Evolutionary conservation across 2,888 invertebrate species (phyloP), one percentile per base, ranked within the genome.

Genomic region (Phasia obesa): DNA sequence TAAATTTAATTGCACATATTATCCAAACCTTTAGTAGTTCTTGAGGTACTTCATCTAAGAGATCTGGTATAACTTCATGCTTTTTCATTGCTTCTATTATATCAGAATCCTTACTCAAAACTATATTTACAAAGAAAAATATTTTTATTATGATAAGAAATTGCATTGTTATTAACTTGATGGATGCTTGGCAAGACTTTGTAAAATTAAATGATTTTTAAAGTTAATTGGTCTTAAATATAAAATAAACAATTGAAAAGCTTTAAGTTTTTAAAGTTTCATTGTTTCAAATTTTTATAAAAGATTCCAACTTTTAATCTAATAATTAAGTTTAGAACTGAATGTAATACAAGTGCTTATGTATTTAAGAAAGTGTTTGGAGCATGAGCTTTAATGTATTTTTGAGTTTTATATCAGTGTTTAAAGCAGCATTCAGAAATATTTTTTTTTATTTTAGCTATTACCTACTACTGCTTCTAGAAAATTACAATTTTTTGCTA

Each of bases 61-160:
- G 84, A 76, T 88, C 87, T n/a, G 88, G 83, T 55, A 87, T 86
- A 25, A 88, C 85, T 81, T 69, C 64, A 25, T 87, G 78, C 9
- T 31, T 35, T 42, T 81, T 76, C 80, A 81, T 81, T 1, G 80
- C 80, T 38, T 64, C 57, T 3, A 23, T 64, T 19, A 81, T 81
- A 51, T 81, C 70, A 9, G 55, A 42, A 5, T 81, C 80, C 4
- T 70, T 42, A 0, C 23, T 69, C 4, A 64, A 44, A 13, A 47
- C 55, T 21, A 4, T 2, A 17, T 47, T 21, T 35, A 47, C 4
- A 64, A 74, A 55, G 7, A 55, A 15, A 44, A 4, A 21, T 17
- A 47, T 19, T 31, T 64, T 17, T 15, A 55, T 5, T 0, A 74
- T 38, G 1, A 44, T 11, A 53, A 44, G 1, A 5, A 44, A 11